A percentile compares a stretch with the other conserved stretches of the same genome.
phyloP scores from a whole-genome alignment of 1,140 invertebrate genomes.

The Helicoverpa armigera region DNA sequence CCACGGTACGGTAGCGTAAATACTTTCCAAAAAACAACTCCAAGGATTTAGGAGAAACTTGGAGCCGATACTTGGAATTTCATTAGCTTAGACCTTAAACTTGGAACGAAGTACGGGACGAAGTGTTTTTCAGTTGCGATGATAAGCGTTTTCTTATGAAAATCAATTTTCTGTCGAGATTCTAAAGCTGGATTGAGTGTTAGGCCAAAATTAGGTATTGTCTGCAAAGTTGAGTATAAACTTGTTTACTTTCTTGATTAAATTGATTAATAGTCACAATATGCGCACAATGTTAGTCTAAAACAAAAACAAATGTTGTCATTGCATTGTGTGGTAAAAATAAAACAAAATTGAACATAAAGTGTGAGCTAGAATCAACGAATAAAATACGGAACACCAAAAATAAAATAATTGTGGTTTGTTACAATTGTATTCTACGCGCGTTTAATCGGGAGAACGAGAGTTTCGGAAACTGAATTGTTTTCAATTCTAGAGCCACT shows the following conservation, averaged over 20 bases:
- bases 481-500: constrained; percentile 1
- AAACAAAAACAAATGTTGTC: too few species aligned
- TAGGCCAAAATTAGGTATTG: too few species aligned
- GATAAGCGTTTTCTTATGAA: not conserved
- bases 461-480: not conserved
- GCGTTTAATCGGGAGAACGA: not conserved
- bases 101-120: not conserved
- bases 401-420: not conserved
- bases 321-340: too few species aligned
- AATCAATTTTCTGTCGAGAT: not conserved
- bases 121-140: constrained; percentile 4
- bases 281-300: too few species aligned
- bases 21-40: constrained; percentile 34
- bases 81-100: constrained; percentile 16
- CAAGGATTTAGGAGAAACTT: not conserved
- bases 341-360: too few species aligned
- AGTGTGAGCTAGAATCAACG: not conserved
- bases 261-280: too few species aligned
- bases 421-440: not conserved
- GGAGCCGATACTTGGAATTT: not conserved
- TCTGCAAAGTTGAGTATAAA: too few species aligned
- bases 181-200: too few species aligned
- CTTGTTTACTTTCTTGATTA: too few species aligned
- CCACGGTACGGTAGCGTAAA: constrained; percentile 37
- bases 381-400: not conserved